Base-by-base conservation (phyloP, 2,888 invertebrate species). In the Cataglyphis cursor region DNA sequence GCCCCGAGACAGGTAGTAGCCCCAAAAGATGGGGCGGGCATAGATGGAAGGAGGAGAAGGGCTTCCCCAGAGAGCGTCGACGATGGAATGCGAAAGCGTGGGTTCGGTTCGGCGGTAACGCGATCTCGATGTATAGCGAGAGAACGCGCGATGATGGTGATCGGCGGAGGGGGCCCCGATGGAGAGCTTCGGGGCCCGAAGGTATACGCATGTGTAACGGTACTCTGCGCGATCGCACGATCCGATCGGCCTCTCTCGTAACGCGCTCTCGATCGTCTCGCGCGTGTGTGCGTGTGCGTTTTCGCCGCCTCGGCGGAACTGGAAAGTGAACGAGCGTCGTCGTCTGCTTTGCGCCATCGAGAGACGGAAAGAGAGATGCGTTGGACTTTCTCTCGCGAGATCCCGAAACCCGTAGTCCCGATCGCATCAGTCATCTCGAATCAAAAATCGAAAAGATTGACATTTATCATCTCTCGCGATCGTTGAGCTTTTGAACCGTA, bases 1-100 rank as follows among this genome's bases (percentile, higher is more conserved):
- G 41, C 48, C 51, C 44, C 24, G 38, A 15, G 78, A 81, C 86
- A 88, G 84, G 88, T 89, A 88, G 86, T 84, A 28, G 28, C 28
- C 28, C 82, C 83, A 68, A 82, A 82, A 89, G 73, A 82, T 83
- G 48, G 38, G 54, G 10, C 48, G 64, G 59, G 51, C 31, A 62
- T 31, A 62, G 72, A 31, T 41, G 74, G 74, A 62, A 61, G 65
- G 61, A 74, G 72, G 65, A 62, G 86, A 65, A 65, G 41, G 82
- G 78, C 64, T 83, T 62, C 44, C 72, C 83, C 61, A 35, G 74
- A 64, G 82, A 84, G 66, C 78, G 66, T 59, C 88, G 65, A 64
- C 70, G 85, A 70, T 83, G 76, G 90, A 90, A 90, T 90, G 90
- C 90, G 87, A 90, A 90, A 90, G 89, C 90, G 90, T 90, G 90